Percentiles rank a stretch among this genome's conserved stretches.
phyloP scores from a whole-genome alignment of 2,797 vertebrate species.

The Eulemur rubriventer region DNA sequence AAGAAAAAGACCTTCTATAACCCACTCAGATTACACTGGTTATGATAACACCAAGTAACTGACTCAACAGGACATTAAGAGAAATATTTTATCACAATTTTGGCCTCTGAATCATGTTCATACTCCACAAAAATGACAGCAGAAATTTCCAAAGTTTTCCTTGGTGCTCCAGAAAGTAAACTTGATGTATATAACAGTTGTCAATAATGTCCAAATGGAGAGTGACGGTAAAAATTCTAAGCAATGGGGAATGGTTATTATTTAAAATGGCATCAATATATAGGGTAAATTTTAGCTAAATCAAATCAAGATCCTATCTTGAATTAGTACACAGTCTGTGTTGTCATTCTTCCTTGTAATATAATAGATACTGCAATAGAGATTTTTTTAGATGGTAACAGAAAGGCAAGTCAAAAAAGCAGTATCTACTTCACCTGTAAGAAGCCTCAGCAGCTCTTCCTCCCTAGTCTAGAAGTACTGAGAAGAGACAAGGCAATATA shows the following conservation, averaged over 20 bases:
- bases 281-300: background rate
- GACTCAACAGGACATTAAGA: background rate
- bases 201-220: background rate
- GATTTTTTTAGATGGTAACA: background rate
- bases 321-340: background rate
- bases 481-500: background rate
- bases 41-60: background rate
- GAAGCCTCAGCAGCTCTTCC: background rate
- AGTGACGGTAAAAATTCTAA: background rate
- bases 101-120: slow-evolving; percentile 2
- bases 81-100: background rate
- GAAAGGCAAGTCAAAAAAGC: background rate
- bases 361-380: background rate
- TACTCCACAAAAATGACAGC: background rate
- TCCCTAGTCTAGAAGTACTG: background rate
- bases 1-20: background rate
- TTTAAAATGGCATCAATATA: background rate
- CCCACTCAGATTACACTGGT: background rate
- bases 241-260: background rate
- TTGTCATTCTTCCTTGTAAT: background rate
- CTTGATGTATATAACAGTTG: background rate
- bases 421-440: background rate
- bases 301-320: background rate
- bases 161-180: background rate
- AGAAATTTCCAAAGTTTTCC: background rate